Percentiles rank a stretch among this genome's conserved stretches.
These are phyloP conservation scores for Mystacides longicornis DNA, from an alignment of 2,888 invertebrate genomes.

Conservation along the genomic window DNA sequence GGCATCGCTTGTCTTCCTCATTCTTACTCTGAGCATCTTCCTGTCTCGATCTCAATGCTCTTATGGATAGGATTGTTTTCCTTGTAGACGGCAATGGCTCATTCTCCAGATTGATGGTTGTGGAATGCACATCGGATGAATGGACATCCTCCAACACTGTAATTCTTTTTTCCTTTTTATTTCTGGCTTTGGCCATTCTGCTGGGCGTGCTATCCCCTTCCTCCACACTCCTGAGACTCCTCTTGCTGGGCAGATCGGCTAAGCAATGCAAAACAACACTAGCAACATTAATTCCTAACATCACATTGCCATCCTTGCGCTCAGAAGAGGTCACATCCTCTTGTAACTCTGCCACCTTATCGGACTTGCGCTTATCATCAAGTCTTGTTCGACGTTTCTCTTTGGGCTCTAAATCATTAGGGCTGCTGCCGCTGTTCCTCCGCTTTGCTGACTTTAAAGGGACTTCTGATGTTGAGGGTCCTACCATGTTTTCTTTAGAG, in stretches of 20 bases:
- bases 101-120: constrained; percentile 20
- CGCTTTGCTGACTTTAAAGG: constrained; percentile 30
- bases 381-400: constrained; percentile 24
- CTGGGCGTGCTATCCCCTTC: constrained; percentile 7
- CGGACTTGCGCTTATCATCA: constrained; percentile 18
- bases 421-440: constrained; percentile 30
- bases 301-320: constrained; percentile 15
- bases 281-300: constrained; percentile 17
- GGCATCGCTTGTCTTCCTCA: constrained; percentile 18
- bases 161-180: constrained; percentile 16
- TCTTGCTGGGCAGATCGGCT: constrained; percentile 5
- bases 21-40: constrained; percentile 15
- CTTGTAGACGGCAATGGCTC: constrained; percentile 8
- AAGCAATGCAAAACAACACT: constrained; percentile 8
- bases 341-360: constrained; percentile 18
- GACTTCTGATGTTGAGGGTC: constrained; percentile 27
- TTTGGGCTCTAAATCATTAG: constrained; percentile 25
- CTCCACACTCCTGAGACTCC: constrained; percentile 11
- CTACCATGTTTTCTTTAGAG: constrained; percentile 43
- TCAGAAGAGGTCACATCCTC: constrained; percentile 23
- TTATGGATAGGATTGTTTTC: neutral
- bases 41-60: constrained; percentile 19
- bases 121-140: constrained; percentile 22
- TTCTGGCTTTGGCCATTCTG: constrained; percentile 12
- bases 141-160: constrained; percentile 2